Conservation (phyloP, 37 sponge, comb jelly and placozoan genomes). For the Halichondria panicea region DNA sequence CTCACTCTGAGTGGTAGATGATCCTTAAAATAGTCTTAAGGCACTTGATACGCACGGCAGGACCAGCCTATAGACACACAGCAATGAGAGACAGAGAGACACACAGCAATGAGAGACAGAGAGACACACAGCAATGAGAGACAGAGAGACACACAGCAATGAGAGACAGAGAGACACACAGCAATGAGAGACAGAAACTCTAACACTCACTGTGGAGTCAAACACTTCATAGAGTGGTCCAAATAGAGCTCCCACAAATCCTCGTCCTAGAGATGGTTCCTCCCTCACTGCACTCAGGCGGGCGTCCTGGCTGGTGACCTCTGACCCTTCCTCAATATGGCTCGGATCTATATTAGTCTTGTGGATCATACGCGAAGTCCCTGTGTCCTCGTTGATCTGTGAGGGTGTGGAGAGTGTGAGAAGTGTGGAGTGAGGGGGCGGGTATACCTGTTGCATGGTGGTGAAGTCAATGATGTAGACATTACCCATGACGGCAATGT, state of each 20-base stretch:
- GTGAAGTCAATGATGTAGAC: conserved; percentile 74
- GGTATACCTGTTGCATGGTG: conserved; percentile 70
- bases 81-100: no score
- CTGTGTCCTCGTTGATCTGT: conserved; percentile 83
- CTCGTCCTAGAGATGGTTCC: conserved; percentile 27
- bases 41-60: conserved; percentile 78
- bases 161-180: not conserved
- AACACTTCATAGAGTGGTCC: conserved; percentile 69
- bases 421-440: not conserved
- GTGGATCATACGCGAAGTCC: conserved; percentile 65
- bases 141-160: conserved; percentile 28
- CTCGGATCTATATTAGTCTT: conserved; percentile 19
- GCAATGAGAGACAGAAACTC: not conserved
- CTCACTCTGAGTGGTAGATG: conserved; percentile 80
- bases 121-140: not conserved
- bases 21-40: conserved; percentile 77
- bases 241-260: conserved; percentile 54
- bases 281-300: conserved; percentile 23
- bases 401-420: not conserved
- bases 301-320: conserved; percentile 24
- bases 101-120: not conserved
- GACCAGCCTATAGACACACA: conserved; percentile 68
- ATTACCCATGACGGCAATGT: conserved; percentile 67
- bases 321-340: conserved; percentile 4
- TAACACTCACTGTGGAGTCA: conserved; percentile 51